A percentile compares a stretch with the other conserved stretches of the same genome.
These are phyloP conservation scores for Drosophila novamexicana DNA, from an alignment of 1,140 invertebrate species.

Conservation along the genomic window DNA sequence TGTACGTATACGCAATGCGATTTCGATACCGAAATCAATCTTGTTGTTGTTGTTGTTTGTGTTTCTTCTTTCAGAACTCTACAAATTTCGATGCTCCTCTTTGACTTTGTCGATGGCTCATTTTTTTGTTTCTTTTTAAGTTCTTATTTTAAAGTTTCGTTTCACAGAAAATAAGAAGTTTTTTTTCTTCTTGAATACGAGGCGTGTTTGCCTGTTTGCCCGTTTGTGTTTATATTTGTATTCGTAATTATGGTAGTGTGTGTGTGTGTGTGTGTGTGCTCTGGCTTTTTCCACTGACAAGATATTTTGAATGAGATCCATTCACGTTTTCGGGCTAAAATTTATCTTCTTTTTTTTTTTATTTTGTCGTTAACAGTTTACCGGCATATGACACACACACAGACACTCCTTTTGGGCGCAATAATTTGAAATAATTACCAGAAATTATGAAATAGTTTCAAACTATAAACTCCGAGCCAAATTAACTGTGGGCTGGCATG, in stretches of 20 bases:
- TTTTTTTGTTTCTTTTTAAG: slow-evolving; percentile 7
- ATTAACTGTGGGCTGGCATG: slow-evolving; percentile 30
- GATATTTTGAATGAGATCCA: slow-evolving; percentile 68
- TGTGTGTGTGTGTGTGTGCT: slow-evolving; percentile 25
- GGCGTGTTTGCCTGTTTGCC: slow-evolving; percentile 33
- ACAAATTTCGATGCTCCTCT: slow-evolving; percentile 6
- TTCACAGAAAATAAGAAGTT: not conserved
- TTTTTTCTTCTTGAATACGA: slow-evolving; percentile 18
- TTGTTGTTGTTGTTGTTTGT: not conserved
- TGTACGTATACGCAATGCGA: slow-evolving; percentile 48
- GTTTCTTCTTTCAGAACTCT: slow-evolving; percentile 7
- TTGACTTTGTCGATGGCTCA: not conserved
- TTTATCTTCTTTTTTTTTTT: slow-evolving; percentile 27
- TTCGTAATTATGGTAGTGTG: slow-evolving; percentile 38
- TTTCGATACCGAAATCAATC: slow-evolving; percentile 20
- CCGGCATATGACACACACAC: slow-evolving; percentile 16
- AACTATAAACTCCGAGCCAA: slow-evolving; percentile 14
- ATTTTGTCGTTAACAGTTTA: slow-evolving; percentile 40
- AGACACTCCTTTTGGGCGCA: not conserved
- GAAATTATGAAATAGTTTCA: slow-evolving; percentile 60
- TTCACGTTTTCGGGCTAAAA: slow-evolving; percentile 46
- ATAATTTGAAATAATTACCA: slow-evolving; percentile 40
- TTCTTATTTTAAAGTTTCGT: slow-evolving; percentile 10
- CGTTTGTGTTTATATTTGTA: slow-evolving; percentile 40
- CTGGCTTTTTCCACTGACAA: slow-evolving; percentile 75